phyloP scores from a whole-genome alignment of 2,113 vertebrate species.

The Taxidea taxus region DNA sequence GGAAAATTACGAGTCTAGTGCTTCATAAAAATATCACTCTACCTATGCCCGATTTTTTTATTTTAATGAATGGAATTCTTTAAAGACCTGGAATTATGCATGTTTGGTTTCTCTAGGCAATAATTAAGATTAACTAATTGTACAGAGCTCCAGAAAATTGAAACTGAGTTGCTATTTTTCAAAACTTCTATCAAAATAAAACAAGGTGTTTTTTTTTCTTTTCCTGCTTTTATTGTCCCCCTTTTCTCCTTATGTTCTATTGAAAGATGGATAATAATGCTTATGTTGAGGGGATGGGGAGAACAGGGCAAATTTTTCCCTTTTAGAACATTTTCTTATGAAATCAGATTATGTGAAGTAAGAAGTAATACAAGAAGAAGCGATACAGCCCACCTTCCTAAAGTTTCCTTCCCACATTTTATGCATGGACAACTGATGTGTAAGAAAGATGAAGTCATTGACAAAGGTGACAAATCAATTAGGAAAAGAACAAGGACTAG shows the following conservation, averaged over 20 bases:
- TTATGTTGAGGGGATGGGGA: neutral
- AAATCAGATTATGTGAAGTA: neutral
- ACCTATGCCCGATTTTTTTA: neutral
- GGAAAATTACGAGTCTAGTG: slow-evolving; percentile 55
- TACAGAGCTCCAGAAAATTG: neutral
- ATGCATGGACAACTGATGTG: neutral
- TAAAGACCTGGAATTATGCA: neutral
- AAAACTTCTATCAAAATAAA: neutral
- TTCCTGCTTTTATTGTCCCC: neutral
- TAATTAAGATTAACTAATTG: neutral
- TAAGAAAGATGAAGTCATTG: neutral
- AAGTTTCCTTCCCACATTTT: neutral
- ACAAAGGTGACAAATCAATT: neutral
- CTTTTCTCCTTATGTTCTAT: neutral
- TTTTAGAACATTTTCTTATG: neutral
- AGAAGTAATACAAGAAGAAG: neutral
- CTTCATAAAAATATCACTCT: slow-evolving; percentile 49
- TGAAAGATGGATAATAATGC: neutral
- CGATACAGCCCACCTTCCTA: neutral
- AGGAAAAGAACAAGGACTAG: neutral
- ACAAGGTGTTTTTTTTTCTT: neutral
- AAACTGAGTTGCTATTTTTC: neutral
- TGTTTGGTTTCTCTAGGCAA: neutral
- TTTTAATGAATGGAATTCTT: slow-evolving; percentile 61
- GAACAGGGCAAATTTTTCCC: neutral